Base-by-base conservation (phyloP, 2,888 invertebrate genomes). In the Harpalus rubripes region DNA sequence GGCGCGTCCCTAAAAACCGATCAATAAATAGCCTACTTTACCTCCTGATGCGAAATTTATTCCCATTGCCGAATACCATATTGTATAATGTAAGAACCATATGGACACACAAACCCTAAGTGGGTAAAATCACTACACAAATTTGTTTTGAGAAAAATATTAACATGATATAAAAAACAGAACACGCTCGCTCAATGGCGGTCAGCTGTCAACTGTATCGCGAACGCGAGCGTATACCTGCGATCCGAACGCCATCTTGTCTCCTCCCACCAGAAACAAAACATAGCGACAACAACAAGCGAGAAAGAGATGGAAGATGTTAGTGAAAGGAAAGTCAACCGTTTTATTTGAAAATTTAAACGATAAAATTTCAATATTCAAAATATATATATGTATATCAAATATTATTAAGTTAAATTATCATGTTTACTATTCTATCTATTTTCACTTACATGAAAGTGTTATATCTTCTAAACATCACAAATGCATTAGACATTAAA, bases 31-130 rank as follows among this genome's bases (percentile, higher is more conserved):
- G 26, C 26, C 22, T 59, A 65, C 74, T 26, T 87, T 92, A 93
- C 93, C 93, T 93, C 89, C 93, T 91, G 87, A 93, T 92, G 81
- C 92, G 90, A 89, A 93, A 93, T 88, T 93, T 93, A 89, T 92
- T 93, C 87, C 92, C 91, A 87, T 90, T 91, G 81, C 91, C 91
- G 86, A 91, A 91, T 85, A 91, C 91, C 91, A 91, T 91, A 81
- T 86, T 68, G 41, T 8, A 39, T 8, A 18, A 72, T 1, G n/a
- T 44, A 80, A 83, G 80, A 44, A 56, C 81, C 56, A 63, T 15
- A 15, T 15, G 18, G 76, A 56, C 5, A 32, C 2, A 32, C 32
- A 84, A 59, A 63, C 32, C 32, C 79, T 76, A 81, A 74, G 41
- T 68, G 12, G 52, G 39, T 32, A 81, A 63, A 72, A 41, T 6